phyloP scores from a whole-genome alignment of 2,888 invertebrate genomes.

The Synanthedon vespiformis region DNA sequence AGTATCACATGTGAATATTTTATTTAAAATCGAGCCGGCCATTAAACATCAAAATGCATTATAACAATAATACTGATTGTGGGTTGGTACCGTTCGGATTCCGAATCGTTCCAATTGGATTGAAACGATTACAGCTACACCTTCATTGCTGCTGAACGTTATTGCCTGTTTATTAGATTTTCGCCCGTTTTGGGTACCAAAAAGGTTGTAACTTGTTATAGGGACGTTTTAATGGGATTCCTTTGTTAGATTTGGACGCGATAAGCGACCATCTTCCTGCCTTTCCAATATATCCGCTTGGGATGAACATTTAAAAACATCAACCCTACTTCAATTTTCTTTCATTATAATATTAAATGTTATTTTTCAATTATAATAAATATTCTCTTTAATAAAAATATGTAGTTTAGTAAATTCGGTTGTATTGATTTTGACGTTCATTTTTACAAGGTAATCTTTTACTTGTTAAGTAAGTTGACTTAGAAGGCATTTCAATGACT shows the following conservation, averaged over 20 bases:
- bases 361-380: no score
- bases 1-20: no score
- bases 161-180: slow-evolving; percentile 46
- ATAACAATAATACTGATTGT: neutral
- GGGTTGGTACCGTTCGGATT: slow-evolving; percentile 25
- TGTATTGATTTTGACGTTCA: no score
- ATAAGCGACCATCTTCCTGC: neutral
- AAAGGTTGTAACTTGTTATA: slow-evolving; percentile 24
- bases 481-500: no score
- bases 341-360: no score
- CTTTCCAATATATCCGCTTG: no score
- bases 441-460: no score
- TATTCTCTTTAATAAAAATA: no score
- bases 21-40: neutral
- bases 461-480: no score
- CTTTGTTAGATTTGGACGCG: neutral
- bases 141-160: slow-evolving; percentile 35
- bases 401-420: no score
- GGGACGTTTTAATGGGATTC: slow-evolving; percentile 21
- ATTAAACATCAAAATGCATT: neutral
- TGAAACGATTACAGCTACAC: slow-evolving; percentile 45
- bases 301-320: no score
- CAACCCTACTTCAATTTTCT: no score
- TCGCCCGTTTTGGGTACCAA: slow-evolving; percentile 23
- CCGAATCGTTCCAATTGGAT: slow-evolving; percentile 36